These are phyloP conservation scores for Hypanus sabinus DNA, from an alignment of 2,113 vertebrate species.

Conservation along the genomic window DNA sequence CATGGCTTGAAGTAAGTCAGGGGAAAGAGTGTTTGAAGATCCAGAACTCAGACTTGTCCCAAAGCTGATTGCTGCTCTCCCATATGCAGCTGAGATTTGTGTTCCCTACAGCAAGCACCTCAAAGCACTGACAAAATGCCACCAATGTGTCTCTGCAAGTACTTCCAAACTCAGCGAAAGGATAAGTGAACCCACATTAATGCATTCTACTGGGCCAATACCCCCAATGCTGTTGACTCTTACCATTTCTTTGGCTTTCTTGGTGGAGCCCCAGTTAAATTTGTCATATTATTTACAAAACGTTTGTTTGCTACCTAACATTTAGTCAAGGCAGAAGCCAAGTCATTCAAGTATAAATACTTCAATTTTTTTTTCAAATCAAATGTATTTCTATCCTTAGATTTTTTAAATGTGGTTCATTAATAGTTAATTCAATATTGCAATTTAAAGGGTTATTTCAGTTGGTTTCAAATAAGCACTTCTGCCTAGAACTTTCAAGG, in stretches of 20 bases:
- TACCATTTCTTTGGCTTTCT: background rate
- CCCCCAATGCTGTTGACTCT: no score
- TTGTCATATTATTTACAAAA: background rate
- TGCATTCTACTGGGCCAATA: no score
- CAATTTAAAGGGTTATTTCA: background rate
- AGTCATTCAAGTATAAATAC: constrained; percentile 6
- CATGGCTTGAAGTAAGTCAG: no score
- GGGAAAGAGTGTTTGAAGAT: no score
- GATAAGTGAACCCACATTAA: no score
- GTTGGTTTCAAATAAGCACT: background rate
- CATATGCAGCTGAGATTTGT: no score
- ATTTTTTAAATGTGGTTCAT: background rate
- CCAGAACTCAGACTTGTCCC: no score
- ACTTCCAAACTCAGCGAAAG: no score
- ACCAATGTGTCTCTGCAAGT: no score
- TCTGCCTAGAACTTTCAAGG: background rate
- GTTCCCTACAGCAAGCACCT: no score
- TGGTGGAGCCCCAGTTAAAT: background rate
- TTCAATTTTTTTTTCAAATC: background rate
- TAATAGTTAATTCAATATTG: background rate
- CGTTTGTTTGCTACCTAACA: background rate
- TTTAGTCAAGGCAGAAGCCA: background rate
- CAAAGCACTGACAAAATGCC: no score
- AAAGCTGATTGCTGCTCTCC: no score
- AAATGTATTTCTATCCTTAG: background rate